A percentile compares a stretch with the other conserved stretches of the same genome.
Conservation (phyloP, 1,140 invertebrate genomes). For the Aculops lycopersici region DNA sequence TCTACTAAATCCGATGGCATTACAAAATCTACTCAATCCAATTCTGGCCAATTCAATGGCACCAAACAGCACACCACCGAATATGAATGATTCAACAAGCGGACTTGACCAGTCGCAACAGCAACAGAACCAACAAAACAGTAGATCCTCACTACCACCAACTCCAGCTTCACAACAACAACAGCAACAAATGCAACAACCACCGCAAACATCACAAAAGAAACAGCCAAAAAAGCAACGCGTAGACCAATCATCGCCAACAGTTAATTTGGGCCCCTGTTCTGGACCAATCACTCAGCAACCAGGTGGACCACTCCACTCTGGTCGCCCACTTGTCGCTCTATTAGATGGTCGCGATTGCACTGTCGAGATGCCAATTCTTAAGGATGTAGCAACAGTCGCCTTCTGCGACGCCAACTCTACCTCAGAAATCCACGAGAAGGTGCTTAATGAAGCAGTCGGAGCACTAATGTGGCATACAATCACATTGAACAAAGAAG, state of each 20-base stretch:
- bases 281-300: background rate
- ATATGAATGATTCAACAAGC: background rate
- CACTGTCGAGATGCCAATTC: slow-evolving; percentile 96
- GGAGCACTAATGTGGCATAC: slow-evolving; percentile 99
- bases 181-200: background rate
- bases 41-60: background rate
- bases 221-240: background rate
- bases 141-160: background rate
- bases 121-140: slow-evolving; percentile 1
- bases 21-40: no score
- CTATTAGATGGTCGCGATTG: slow-evolving; percentile 90
- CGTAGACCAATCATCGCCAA: background rate
- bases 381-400: slow-evolving; percentile 96
- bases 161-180: slow-evolving; percentile 3
- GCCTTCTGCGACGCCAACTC: slow-evolving; percentile 98
- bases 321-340: slow-evolving; percentile 75
- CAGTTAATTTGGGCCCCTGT: background rate
- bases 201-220: background rate
- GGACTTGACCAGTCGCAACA: background rate
- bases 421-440: slow-evolving; percentile 97
- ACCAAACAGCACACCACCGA: background rate
- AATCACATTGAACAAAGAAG: slow-evolving; percentile 91
- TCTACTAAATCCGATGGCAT: no score
- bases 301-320: slow-evolving; percentile 36
- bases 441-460: slow-evolving; percentile 96